Percentiles rank a stretch among this genome's conserved stretches.
phyloP scores from a whole-genome alignment of 1,140 invertebrate species.

The Calliphora vicina region DNA sequence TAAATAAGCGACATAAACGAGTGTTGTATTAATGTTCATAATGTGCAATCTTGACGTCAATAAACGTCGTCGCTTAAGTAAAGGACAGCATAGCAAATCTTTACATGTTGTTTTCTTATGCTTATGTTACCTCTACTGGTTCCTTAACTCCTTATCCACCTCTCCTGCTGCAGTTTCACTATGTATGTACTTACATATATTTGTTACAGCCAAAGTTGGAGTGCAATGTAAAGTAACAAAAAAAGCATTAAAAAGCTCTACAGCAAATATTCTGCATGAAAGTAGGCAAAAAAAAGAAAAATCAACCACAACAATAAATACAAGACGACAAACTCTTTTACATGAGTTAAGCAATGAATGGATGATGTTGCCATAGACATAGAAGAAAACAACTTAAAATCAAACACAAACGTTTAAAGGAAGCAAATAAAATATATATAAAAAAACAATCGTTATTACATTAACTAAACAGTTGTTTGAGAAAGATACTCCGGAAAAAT shows the following conservation, averaged over 20 bases:
- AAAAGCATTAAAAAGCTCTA: too few relatives aligned
- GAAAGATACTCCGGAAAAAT: constrained; percentile 5
- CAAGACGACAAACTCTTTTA: constrained; percentile 11
- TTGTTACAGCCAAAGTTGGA: neutral
- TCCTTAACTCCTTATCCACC: too few relatives aligned
- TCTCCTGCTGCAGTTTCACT: too few relatives aligned
- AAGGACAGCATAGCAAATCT: constrained; percentile 21
- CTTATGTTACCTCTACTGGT: neutral
- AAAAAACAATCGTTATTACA: constrained; percentile 11
- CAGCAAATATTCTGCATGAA: neutral
- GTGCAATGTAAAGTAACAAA: neutral
- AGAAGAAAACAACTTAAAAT: neutral
- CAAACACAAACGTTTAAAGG: neutral
- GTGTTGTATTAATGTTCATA: constrained; percentile 63
- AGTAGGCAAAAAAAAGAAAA: neutral
- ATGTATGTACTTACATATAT: too few relatives aligned
- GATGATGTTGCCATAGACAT: neutral
- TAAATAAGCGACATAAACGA: constrained; percentile 63
- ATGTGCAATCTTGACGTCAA: constrained; percentile 62
- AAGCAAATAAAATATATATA: neutral
- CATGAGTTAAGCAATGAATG: neutral
- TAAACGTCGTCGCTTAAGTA: constrained; percentile 52
- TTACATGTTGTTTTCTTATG: neutral
- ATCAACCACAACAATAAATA: neutral
- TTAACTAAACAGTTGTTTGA: constrained; percentile 32